phyloP scores from a whole-genome alignment of 2,888 invertebrate genomes.

The Tanypteryx hageni region DNA sequence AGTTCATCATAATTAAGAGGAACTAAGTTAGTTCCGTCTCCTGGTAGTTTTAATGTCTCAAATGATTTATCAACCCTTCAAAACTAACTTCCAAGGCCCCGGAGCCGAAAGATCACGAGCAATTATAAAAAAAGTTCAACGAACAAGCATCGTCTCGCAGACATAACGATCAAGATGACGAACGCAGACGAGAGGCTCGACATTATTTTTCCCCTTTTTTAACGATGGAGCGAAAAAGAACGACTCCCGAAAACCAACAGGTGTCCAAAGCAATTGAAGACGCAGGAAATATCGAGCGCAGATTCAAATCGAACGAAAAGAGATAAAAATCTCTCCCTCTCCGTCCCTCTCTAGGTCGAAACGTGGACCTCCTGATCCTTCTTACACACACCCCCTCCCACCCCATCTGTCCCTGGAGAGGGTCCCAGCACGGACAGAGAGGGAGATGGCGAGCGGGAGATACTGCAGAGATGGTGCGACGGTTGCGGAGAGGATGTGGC shows the following conservation, averaged over 20 bases:
- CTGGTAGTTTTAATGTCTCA: too few species aligned
- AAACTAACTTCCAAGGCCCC: too few species aligned
- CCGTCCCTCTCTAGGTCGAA: background rate
- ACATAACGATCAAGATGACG: background rate
- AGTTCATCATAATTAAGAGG: too few species aligned
- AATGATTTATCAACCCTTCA: too few species aligned
- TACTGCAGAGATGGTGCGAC: background rate
- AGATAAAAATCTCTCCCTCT: background rate
- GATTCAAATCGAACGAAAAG: background rate
- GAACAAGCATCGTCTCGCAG: background rate
- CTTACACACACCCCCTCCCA: too few species aligned
- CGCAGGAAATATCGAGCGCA: background rate
- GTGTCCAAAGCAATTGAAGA: constrained; percentile 14
- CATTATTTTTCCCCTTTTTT: background rate
- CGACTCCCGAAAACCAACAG: background rate
- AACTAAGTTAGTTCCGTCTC: too few species aligned
- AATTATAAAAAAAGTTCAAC: too few species aligned
- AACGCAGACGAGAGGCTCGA: background rate
- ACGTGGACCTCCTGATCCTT: too few species aligned
- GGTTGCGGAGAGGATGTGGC: background rate
- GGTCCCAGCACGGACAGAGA: background rate
- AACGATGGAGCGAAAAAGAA: background rate
- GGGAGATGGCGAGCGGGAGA: background rate
- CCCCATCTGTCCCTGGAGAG: too few species aligned
- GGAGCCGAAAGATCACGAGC: too few species aligned